phyloP scores from a whole-genome alignment of 2,888 invertebrate species.

The Folsomia manolachei region DNA sequence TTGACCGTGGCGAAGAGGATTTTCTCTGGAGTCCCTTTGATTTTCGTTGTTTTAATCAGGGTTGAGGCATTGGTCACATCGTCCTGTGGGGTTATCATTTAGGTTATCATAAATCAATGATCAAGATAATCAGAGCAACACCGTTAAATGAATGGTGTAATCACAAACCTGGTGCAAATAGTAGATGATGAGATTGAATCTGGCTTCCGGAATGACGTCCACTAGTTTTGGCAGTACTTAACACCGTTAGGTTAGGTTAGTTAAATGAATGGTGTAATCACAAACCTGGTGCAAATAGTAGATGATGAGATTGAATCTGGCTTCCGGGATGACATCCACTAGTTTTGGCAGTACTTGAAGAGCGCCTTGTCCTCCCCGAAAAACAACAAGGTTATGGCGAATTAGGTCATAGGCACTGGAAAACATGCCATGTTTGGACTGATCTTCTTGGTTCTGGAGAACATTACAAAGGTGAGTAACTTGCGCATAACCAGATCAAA shows the following conservation, averaged over 20 bases:
- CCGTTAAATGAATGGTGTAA: no score
- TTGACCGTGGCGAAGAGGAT: slow-evolving; percentile 95
- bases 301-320: slow-evolving; percentile 90
- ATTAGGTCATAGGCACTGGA: slow-evolving; percentile 87
- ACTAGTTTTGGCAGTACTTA: slow-evolving; percentile 75
- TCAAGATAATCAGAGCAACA: no score
- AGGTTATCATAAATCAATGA: no score
- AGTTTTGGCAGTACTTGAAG: slow-evolving; percentile 86
- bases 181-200: slow-evolving; percentile 92
- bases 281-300: slow-evolving; percentile 76
- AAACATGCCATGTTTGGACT: slow-evolving; percentile 47
- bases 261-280: not conserved
- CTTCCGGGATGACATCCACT: slow-evolving; percentile 94
- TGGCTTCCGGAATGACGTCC: slow-evolving; percentile 93
- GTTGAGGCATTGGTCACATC: slow-evolving; percentile 85
- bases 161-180: slow-evolving; percentile 78
- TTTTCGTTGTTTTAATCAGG: slow-evolving; percentile 85
- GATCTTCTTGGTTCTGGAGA: slow-evolving; percentile 49
- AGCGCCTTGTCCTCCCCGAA: slow-evolving; percentile 88
- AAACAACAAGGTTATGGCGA: slow-evolving; percentile 92
- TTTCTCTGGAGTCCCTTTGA: slow-evolving; percentile 91
- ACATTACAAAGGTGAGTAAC: not conserved
- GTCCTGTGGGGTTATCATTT: no score
- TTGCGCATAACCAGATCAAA: no score
- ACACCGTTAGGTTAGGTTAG: not conserved